Evolutionary conservation across 2,888 invertebrate species (phyloP), one percentile per base, ranked within the genome.

Genomic region (Hemaris fuciformis): DNA sequence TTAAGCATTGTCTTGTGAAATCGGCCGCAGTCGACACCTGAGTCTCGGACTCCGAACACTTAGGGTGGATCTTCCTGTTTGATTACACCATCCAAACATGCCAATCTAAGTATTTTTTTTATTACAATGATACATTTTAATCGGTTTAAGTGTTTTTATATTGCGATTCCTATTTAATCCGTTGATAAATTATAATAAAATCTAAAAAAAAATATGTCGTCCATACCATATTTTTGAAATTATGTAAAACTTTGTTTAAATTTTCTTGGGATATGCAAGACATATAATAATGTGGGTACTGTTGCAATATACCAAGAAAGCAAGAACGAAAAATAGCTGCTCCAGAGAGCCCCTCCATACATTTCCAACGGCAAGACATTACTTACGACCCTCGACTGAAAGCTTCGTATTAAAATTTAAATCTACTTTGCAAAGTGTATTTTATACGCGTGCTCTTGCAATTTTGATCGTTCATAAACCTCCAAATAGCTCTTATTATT

Each of bases 1-100:
- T 92, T 92, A 92, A 91, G 91, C 91, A 92, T 91, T 91, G 92
- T 91, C 92, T 91, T 91, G 89, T 89, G 89, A 87, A 91, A 91
- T 92, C 91, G 89, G 88, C 91, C 91, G 88, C 89, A 87, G 91
- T 90, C 91, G 90, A 90, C 92, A 92, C 92, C 92, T 92, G 92
- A 91, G 91, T 81, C 91, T 83, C 79, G 74, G 78, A 69, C 70
- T 69, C 71, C 76, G 81, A 77, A 68, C 70, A 76, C 77, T 82
- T 87, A 86, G 71, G 68, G 73, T 88, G 88, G 89, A 90, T 81
- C 85, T 74, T 68, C 86, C 84, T 58, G 58, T 31, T 27, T 18
- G 23, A 1, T 25, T 8, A 45, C 45, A 45, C 10, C 0, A 4
- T 20, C 20, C 3, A 10, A 7, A 7, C 0, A 45, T 20, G 20